Conservation (phyloP, 2,113 vertebrate species). For the Tetrao urogallus region DNA sequence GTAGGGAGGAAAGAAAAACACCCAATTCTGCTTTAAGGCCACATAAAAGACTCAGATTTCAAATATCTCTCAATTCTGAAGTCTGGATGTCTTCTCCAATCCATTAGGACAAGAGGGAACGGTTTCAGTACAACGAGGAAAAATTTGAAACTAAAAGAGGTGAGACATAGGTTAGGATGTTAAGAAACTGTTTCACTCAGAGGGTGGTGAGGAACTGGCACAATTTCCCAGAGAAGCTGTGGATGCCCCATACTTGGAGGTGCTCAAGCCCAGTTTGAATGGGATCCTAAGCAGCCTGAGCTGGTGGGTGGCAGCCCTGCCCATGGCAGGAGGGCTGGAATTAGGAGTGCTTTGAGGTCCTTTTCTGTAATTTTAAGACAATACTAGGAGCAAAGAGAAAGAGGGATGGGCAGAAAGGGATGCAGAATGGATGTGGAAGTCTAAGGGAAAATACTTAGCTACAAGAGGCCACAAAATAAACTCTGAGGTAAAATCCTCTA, state of each 20-base stretch:
- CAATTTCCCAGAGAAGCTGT: not conserved
- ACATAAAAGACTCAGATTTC: not conserved
- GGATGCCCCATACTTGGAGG: not conserved
- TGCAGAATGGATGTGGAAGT: not conserved
- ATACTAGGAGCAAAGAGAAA: not conserved
- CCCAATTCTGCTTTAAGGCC: not conserved
- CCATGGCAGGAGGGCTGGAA: too few species aligned
- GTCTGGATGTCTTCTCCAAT: not conserved
- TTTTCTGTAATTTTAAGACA: not conserved
- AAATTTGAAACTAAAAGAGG: too few species aligned
- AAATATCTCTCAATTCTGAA: not conserved
- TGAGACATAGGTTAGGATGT: too few species aligned
- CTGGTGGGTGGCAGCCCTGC: not conserved
- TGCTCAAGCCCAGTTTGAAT: not conserved
- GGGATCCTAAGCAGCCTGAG: not conserved
- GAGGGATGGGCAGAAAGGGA: not conserved
- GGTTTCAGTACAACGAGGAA: too few species aligned
- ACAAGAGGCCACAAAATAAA: not conserved
- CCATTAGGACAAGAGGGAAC: too few species aligned
- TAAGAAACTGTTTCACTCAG: not conserved
- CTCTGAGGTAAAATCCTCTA: not conserved
- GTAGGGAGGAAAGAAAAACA: not conserved
- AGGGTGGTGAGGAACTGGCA: not conserved
- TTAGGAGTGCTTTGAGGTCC: not conserved
- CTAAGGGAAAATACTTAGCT: not conserved